Conservation (phyloP, 2,797 vertebrate genomes). For the Numenius phaeopus region DNA sequence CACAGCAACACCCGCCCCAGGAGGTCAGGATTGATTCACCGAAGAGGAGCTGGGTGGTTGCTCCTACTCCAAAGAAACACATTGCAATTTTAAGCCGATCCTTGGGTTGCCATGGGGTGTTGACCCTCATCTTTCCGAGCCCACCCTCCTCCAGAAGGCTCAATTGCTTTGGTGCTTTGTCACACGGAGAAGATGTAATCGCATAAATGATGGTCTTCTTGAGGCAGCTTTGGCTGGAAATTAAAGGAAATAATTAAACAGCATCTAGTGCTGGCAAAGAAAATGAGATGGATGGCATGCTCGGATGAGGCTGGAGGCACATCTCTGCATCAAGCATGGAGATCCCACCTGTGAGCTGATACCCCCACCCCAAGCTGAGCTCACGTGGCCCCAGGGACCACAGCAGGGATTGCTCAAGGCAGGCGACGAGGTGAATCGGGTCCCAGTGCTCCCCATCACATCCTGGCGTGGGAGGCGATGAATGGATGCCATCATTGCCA, state of each 20-base stretch:
- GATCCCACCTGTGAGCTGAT: not conserved
- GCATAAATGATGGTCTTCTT: not conserved
- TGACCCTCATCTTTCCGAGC: not conserved
- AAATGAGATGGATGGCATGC: not conserved
- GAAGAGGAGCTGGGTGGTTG: not conserved
- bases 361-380: not conserved
- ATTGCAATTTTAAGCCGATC: not conserved
- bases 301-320: not conserved
- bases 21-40: not conserved
- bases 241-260: not conserved
- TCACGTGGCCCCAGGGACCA: fast-evolving
- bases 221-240: not conserved
- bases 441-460: constrained; percentile 9
- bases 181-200: not conserved
- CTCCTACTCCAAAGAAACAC: not conserved
- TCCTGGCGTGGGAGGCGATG: constrained; percentile 63
- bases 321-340: not conserved
- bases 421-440: not conserved
- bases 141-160: not conserved
- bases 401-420: not conserved
- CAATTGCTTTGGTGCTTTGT: not conserved
- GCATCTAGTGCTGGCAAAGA: not conserved
- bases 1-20: not conserved
- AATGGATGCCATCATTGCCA: not conserved
- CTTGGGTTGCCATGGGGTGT: not conserved